phyloP scores from a whole-genome alignment of 1,140 invertebrate species.

The Ectropis grisescens region DNA sequence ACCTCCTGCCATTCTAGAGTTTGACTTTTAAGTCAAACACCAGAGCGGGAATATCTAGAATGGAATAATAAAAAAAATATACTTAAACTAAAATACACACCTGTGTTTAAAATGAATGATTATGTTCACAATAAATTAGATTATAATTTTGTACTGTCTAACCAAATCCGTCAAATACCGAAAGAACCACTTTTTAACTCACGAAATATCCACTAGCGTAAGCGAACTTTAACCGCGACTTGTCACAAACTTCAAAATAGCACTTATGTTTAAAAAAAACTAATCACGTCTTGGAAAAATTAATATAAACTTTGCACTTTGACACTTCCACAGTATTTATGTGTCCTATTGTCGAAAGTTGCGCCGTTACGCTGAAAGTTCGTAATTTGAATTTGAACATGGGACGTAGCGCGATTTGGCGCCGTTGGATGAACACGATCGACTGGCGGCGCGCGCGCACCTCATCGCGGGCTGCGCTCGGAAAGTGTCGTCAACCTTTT shows the following conservation, averaged over 20 bases:
- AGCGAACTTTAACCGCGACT: slow-evolving; percentile 46
- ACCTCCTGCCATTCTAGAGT: no score
- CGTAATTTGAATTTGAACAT: slow-evolving; percentile 22
- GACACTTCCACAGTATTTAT: slow-evolving; percentile 11
- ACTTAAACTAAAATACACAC: no score
- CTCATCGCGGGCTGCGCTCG: slow-evolving; percentile 26
- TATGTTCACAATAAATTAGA: no score
- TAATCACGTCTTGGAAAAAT: slow-evolving; percentile 1
- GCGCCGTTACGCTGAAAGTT: slow-evolving; percentile 21
- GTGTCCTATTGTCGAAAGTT: slow-evolving; percentile 7
- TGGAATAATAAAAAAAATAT: no score
- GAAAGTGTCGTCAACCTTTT: slow-evolving; percentile 38
- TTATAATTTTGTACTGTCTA: no score
- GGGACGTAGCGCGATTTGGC: slow-evolving; percentile 10
- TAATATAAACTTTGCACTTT: slow-evolving; percentile 9
- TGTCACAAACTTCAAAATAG: slow-evolving; percentile 38
- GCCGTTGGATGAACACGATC: slow-evolving; percentile 34
- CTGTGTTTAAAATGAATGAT: no score
- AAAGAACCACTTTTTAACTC: no score
- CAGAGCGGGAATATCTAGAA: no score
- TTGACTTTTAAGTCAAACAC: no score
- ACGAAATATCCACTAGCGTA: no score
- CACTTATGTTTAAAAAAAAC: slow-evolving; percentile 22
- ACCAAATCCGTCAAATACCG: no score
- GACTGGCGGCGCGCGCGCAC: slow-evolving; percentile 56